Base-by-base conservation (phyloP, 2,888 invertebrate genomes). In the Ennomos erosarius region DNA sequence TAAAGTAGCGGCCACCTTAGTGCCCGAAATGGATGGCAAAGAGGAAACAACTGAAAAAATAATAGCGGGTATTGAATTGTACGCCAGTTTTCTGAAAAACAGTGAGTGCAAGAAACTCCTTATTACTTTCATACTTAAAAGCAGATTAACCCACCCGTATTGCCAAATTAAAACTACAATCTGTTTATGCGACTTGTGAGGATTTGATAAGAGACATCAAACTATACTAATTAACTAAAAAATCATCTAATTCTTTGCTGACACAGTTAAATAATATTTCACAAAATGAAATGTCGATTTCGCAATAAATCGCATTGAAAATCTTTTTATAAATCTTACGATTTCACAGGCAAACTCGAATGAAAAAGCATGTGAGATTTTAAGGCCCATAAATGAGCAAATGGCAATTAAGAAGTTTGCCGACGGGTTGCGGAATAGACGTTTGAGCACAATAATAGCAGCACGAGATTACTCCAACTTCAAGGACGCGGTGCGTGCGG, bases 311-410 rank as follows among this genome's bases (percentile, higher is more conserved):
- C 5, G 37, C 13, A 16, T 47, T 36, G 36, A 53, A 54, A 9
- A 62, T 12, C 44, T 69, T 10, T 67, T 65, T 59, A 62, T 64
- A 1, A 64, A 70, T 36, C 45, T 68, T 33, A 70, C 69, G 11
- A 67, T 70, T 46, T 57, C 68, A 10, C 68, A 70, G 40, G 63
- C 68, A 26, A 51, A 65, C 40, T 57, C 60, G 4, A 38, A 65
- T 35, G 12, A 42, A 10, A 52, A 53, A 8, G 48, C 42, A 8
- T 64, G 50, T 55, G 44, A 59, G 44, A 42, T 64, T 11, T 44
- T 69, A 12, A 44, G 48, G 8, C 65, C 69, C 9, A 48, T 67
- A 33, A 66, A 69, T 46, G 69, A 69, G 39, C 57, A 60, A 48
- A 47, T 52, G 0, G 65, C 69, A n/a, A 64, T 67, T 9, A 62